Percentiles rank a stretch among this genome's conserved stretches.
Conservation (phyloP, 1,140 invertebrate genomes). For the Phymorhynchus buccinoides region DNA sequence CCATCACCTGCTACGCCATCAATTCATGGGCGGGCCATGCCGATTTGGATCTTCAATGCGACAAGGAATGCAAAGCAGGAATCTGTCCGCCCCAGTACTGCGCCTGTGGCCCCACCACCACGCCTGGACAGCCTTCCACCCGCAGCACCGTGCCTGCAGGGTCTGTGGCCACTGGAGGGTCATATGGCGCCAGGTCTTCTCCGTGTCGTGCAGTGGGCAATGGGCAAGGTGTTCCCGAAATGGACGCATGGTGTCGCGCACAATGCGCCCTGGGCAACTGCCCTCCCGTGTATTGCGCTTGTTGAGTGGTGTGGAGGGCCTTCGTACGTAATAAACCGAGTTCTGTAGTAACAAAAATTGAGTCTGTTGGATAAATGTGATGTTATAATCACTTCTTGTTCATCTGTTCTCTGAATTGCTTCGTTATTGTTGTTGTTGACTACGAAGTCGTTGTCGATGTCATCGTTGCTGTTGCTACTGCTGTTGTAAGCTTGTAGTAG, state of each 20-base stretch:
- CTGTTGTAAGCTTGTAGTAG: neutral
- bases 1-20: constrained; percentile 2
- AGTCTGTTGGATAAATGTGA: too few species aligned
- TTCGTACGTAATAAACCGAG: too few species aligned
- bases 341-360: too few species aligned
- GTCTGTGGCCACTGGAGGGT: constrained; percentile 3
- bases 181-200: neutral
- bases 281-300: neutral
- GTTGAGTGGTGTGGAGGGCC: neutral
- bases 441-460: neutral
- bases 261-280: constrained; percentile 5
- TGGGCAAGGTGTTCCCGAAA: neutral
- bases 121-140: neutral
- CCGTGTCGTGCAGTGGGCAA: neutral
- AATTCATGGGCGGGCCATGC: neutral
- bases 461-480: neutral
- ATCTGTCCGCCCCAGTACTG: neutral
- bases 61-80: neutral
- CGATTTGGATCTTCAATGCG: neutral
- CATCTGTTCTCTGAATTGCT: too few species aligned
- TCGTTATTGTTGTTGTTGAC: neutral
- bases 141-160: neutral
- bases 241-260: constrained; percentile 12
- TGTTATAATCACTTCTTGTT: too few species aligned
- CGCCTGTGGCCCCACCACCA: neutral